phyloP scores from a whole-genome alignment of 2,888 invertebrate genomes.

The Pyrrhosoma nymphula region DNA sequence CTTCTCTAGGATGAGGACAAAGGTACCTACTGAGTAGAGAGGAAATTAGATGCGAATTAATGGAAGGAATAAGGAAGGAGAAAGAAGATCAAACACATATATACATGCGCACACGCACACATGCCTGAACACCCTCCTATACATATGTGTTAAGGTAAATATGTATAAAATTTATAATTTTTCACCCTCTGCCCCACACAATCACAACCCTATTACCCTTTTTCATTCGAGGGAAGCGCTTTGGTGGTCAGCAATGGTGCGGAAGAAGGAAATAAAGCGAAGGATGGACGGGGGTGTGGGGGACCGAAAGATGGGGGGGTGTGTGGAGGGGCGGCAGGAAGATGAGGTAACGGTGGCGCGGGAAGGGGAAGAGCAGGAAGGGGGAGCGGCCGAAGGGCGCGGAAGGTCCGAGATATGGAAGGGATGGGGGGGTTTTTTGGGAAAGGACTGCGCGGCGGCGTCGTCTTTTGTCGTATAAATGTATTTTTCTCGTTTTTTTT shows the following conservation, averaged over 20 bases:
- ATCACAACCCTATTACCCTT: constrained; percentile 65
- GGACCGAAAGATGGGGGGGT: neutral
- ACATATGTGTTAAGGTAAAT: neutral
- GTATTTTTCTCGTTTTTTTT: constrained; percentile 50
- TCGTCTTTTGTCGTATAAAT: constrained; percentile 65
- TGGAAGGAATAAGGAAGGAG: no score
- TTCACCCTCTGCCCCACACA: constrained; percentile 28
- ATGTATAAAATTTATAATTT: neutral
- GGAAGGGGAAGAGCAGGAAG: neutral
- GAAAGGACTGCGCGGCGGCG: neutral
- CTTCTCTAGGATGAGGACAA: no score
- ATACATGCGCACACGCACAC: no score
- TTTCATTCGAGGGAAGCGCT: constrained; percentile 52
- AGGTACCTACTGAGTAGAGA: no score
- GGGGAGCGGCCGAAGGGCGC: neutral
- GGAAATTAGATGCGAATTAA: no score
- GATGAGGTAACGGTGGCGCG: neutral
- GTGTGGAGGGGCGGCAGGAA: neutral
- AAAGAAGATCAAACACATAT: no score
- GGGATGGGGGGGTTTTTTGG: neutral
- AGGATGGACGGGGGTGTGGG: neutral
- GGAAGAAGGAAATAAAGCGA: neutral
- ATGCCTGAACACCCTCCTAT: no score
- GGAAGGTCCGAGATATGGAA: neutral
- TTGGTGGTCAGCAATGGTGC: constrained; percentile 18